These are phyloP conservation scores for Oreochromis niloticus DNA, from an alignment of 2,113 vertebrate species.

Conservation along the genomic window DNA sequence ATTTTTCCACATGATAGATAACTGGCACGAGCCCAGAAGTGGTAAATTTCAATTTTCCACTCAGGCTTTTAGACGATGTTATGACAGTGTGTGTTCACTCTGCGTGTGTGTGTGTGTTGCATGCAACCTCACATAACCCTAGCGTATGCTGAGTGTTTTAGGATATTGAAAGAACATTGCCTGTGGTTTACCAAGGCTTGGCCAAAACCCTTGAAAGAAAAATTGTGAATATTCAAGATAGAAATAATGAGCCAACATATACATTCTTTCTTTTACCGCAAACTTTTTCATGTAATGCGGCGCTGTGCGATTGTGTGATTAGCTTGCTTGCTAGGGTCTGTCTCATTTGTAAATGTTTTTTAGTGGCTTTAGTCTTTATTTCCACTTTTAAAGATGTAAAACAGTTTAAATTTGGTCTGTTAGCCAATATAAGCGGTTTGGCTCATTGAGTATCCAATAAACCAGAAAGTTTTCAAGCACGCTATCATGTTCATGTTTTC, in stretches of 20 bases:
- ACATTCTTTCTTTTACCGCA: not conserved
- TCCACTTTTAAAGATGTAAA: not conserved
- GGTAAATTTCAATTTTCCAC: constrained; percentile 1
- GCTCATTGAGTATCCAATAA: not conserved
- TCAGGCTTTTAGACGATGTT: not conserved
- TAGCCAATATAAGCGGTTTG: constrained; percentile 7
- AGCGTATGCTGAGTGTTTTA: not conserved
- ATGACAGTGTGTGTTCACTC: not conserved
- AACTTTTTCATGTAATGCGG: not conserved
- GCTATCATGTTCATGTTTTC: not conserved
- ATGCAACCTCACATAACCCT: constrained; percentile 26
- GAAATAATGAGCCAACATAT: not conserved
- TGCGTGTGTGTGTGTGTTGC: not conserved
- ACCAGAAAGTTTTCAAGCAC: not conserved
- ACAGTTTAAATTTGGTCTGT: not conserved
- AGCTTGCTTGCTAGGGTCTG: not conserved
- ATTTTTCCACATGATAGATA: not conserved
- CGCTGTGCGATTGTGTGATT: not conserved
- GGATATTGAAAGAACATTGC: constrained; percentile 28
- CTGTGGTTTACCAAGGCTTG: constrained; percentile 32
- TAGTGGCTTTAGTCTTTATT: not conserved
- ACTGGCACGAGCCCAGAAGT: not conserved
- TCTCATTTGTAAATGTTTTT: not conserved
- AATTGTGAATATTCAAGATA: not conserved
- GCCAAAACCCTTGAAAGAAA: not conserved